Evolutionary conservation across 1,140 invertebrate genomes (phyloP).

Genomic region (Helicoverpa armigera): DNA sequence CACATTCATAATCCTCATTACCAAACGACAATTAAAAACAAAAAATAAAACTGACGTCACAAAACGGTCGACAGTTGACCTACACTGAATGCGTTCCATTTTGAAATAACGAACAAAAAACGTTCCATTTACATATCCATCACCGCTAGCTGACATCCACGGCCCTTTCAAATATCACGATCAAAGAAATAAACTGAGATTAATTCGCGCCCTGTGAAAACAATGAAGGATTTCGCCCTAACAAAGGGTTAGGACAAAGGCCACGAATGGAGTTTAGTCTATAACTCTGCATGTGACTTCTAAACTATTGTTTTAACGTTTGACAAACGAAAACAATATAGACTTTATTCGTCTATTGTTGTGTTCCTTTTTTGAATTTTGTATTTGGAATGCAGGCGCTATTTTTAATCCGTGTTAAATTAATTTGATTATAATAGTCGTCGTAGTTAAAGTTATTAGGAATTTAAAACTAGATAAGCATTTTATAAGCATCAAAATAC

Average conservation of each 20-base stretch:
- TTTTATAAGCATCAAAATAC: not conserved
- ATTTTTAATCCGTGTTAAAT: not conserved
- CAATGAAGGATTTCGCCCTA: conserved; percentile 70
- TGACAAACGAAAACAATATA: conserved; percentile 78
- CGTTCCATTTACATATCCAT: conserved; percentile 79
- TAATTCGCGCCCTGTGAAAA: conserved; percentile 80
- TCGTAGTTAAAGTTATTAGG: too few species aligned
- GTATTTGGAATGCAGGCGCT: not conserved
- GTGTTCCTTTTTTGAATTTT: conserved; percentile 45
- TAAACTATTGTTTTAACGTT: conserved; percentile 79
- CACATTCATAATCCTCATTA: not conserved
- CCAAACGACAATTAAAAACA: conserved; percentile 8
- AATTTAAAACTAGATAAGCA: too few species aligned
- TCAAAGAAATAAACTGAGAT: conserved; percentile 84
- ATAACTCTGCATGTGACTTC: conserved; percentile 85
- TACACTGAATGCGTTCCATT: conserved; percentile 34
- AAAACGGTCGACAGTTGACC: conserved; percentile 42
- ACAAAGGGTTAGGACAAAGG: conserved; percentile 75
- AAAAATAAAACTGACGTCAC: conserved; percentile 4
- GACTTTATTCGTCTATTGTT: conserved; percentile 65
- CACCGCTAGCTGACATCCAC: conserved; percentile 68
- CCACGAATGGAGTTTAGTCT: conserved; percentile 70
- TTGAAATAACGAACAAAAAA: conserved; percentile 38
- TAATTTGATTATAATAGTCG: not conserved
- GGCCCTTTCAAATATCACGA: conserved; percentile 73